Percentiles rank a stretch among this genome's conserved stretches.
Conservation (phyloP, 1,140 invertebrate species). For the Nautilus pompilius region DNA sequence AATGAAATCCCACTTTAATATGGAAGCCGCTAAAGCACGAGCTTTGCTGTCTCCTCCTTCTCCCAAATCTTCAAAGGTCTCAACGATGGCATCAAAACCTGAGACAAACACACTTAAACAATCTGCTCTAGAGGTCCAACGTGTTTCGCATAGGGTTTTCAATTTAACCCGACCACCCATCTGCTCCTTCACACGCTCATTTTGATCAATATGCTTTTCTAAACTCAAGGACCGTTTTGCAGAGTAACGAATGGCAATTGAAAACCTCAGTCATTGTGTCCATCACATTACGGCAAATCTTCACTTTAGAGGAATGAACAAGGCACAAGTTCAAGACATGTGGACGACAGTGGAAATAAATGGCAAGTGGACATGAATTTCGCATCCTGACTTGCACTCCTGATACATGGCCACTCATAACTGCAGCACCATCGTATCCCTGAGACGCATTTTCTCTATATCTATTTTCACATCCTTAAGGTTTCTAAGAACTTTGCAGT, state of each 20-base stretch:
- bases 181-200: background rate
- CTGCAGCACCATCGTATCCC: slow-evolving; percentile 13
- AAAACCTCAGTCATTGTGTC: slow-evolving; percentile 7
- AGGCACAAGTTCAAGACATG: slow-evolving; percentile 19
- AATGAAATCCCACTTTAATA: too few relatives aligned
- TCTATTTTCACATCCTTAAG: too few relatives aligned
- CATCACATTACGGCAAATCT: slow-evolving; percentile 10
- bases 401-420: slow-evolving; percentile 5
- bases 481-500: too few relatives aligned
- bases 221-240: slow-evolving; percentile 7
- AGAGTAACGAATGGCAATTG: slow-evolving; percentile 14
- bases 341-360: slow-evolving; percentile 16
- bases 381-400: slow-evolving; percentile 13
- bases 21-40: too few relatives aligned
- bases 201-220: background rate
- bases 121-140: slow-evolving; percentile 10
- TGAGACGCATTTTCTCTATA: background rate
- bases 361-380: slow-evolving; percentile 2
- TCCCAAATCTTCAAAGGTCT: too few relatives aligned
- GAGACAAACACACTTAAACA: slow-evolving; percentile 9
- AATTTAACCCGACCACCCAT: slow-evolving; percentile 5
- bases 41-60: too few relatives aligned
- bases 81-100: too few relatives aligned
- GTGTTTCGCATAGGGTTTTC: slow-evolving; percentile 8
- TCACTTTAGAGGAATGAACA: slow-evolving; percentile 6